phyloP scores from a whole-genome alignment of 2,888 invertebrate genomes.

The Meghimatium bilineatum region DNA sequence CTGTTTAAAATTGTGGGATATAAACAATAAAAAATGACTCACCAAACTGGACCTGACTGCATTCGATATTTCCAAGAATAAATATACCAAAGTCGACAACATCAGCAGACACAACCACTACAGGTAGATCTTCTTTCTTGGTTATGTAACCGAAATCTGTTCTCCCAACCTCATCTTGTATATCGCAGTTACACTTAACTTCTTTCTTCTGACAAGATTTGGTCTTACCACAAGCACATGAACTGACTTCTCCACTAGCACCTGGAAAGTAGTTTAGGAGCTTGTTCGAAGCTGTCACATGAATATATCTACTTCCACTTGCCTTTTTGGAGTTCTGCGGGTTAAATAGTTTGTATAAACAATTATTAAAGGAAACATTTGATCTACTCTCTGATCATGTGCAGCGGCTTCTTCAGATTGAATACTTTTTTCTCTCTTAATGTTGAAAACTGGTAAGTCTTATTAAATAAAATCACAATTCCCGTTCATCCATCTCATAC shows the following conservation, averaged over 20 bases:
- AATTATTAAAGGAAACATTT: too few relatives aligned
- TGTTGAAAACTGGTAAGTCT: too few relatives aligned
- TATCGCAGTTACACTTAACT: conserved; percentile 68
- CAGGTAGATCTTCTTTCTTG: conserved; percentile 62
- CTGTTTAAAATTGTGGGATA: too few relatives aligned
- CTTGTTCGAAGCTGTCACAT: neutral
- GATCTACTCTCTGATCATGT: too few relatives aligned
- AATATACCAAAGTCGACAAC: conserved; percentile 49
- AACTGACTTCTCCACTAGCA: conserved; percentile 35
- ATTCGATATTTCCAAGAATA: conserved; percentile 57
- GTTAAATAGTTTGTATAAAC: neutral
- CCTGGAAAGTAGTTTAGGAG: conserved; percentile 43
- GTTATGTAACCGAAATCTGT: conserved; percentile 65
- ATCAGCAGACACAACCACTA: conserved; percentile 55
- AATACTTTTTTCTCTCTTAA: too few relatives aligned
- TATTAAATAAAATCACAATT: too few relatives aligned
- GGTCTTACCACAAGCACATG: conserved; percentile 66
- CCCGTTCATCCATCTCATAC: too few relatives aligned
- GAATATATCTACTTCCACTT: conserved; percentile 20
- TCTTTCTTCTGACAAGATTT: conserved; percentile 55
- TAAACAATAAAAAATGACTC: too few relatives aligned
- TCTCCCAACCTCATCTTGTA: conserved; percentile 56
- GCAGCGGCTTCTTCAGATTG: too few relatives aligned
- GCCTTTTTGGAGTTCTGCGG: conserved; percentile 15
- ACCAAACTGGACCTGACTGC: conserved; percentile 67